Base-by-base conservation (phyloP, 2,797 vertebrate genomes). In the Alectoris magna region DNA sequence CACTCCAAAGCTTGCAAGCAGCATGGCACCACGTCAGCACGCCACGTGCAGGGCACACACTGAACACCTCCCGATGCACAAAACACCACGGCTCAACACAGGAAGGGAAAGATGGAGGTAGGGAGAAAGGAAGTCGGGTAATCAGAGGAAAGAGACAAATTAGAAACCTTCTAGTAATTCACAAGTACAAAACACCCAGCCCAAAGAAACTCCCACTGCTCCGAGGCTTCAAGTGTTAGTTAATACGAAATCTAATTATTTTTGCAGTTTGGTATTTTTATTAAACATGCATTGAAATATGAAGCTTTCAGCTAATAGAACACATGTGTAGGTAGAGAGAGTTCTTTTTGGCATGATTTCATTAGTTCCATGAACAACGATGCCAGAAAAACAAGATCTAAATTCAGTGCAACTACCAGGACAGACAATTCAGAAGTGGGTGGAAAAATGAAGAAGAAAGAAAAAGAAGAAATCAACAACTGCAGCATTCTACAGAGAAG, bases 211-310 rank as follows among this genome's bases (percentile, higher is more conserved):
- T 82, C 88, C 82, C 79, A 27, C 53, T 63, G 55, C 59, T 38
- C 48, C 10, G 68, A 69, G 18, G 31, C 69, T 93, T 87, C 29
- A 46, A 86, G 63, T 43, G 46, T 71, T 82, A 69, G 93, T 90
- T 95, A 87, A 91, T 87, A 91, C 1, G n/a, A 92, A 93, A 56
- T n/a, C 70, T 94, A 97, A 97, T 97, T 95, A 96, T 96, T 97
- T 96, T 76, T 97, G 89, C 92, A 93, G 84, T 94, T 96, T 84
- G 91, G 94, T 87, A 77, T 94, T 96, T 95, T 94, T 93, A 96
- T 96, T 91, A 95, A 97, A 93, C 18, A 21, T 87, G 90, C 91
- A 71, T 58, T 93, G 88, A 94, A 97, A 97, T 74, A 7, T 1
- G 78, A 97, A 67, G 70, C 91, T 48, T 56, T 6, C 58, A 80